Base-by-base conservation (phyloP, 2,113 vertebrate species). In the Cavia porcellus region DNA sequence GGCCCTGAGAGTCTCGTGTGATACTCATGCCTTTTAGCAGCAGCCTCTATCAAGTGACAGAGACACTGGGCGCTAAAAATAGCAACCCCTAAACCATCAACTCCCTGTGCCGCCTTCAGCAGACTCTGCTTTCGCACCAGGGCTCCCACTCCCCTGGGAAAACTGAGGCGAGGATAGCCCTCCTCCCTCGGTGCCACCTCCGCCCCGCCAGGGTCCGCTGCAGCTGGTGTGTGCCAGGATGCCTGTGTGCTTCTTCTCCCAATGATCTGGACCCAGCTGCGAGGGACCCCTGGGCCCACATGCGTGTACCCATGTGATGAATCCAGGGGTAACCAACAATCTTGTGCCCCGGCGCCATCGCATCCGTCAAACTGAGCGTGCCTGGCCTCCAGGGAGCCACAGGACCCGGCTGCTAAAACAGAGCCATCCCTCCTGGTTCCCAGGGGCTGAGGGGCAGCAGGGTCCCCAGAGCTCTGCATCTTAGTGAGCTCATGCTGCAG, bases 251-350 rank as follows among this genome's bases (percentile, higher is more conserved):
- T 79, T 52, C 10, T n/a, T 45, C 55, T 62, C 28, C 32, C 0
- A 9, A n/a, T 45, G 50, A 35, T 3, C 13, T 11, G 32, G 3
- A 19, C 62, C 55, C 50, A 28, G 4, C 0, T 0, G 25, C 57
- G 4, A 2, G 1, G 38, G 9, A 13, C n/a, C 7, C 32, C 55
- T 59, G 4, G 14, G 25, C 55, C 32, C 12, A 42, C 47, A 4
- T 0, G 0, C 0, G 0, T 5, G 3, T 8, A 25, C 32, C 38
- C 59, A 0, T 0, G 2, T 25, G 7, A 3, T 17, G 70, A 57
- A 24, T 35, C 35, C 5, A 1, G 12, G 17, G 4, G 45, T 17
- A 11, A 13, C 4, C 1, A 64, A 30, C 45, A 72, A n/a, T 0
- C 74, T 45, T 72, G 5, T 35, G 8, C 8, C n/a, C 30, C 14